phyloP scores from a whole-genome alignment of 2,888 invertebrate species.

The Drosophila monieri region DNA sequence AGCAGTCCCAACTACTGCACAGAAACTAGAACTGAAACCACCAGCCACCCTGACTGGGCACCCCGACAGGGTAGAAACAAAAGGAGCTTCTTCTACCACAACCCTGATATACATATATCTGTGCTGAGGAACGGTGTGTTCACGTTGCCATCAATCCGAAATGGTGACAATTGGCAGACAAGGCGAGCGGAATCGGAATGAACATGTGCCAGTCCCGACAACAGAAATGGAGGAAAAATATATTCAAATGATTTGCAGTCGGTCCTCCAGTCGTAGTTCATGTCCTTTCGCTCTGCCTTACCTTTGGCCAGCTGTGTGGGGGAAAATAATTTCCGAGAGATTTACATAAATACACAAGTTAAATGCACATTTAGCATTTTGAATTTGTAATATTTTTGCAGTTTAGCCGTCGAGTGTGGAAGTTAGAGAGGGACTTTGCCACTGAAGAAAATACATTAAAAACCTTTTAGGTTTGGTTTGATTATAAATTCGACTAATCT shows the following conservation, averaged over 20 bases:
- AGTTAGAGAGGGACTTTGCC: constrained; percentile 4
- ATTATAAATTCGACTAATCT: not conserved
- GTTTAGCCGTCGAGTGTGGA: constrained; percentile 65
- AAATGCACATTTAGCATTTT: constrained; percentile 82
- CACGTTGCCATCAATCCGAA: constrained; percentile 63
- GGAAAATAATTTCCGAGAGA: constrained; percentile 77
- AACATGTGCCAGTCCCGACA: constrained; percentile 37
- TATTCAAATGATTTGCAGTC: constrained; percentile 70
- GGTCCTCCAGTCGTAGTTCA: constrained; percentile 18
- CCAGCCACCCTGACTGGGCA: constrained; percentile 3
- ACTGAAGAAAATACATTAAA: not conserved
- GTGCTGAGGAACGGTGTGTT: constrained; percentile 12
- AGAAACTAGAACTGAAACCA: constrained; percentile 16
- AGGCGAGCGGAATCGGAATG: constrained; percentile 44
- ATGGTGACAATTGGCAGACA: constrained; percentile 74
- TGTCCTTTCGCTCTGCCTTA: constrained; percentile 9
- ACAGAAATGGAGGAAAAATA: constrained; percentile 41
- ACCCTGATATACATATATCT: not conserved
- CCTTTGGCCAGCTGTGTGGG: constrained; percentile 26
- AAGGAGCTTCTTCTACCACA: not conserved
- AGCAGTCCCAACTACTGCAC: constrained; percentile 28
- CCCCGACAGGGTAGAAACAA: not conserved
- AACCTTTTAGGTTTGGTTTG: not conserved
- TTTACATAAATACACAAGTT: constrained; percentile 82
- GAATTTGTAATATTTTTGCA: constrained; percentile 78